Evolutionary conservation across 2,113 vertebrate genomes (phyloP), one percentile per base, ranked within the genome.

Genomic region (Nicator chloris): DNA sequence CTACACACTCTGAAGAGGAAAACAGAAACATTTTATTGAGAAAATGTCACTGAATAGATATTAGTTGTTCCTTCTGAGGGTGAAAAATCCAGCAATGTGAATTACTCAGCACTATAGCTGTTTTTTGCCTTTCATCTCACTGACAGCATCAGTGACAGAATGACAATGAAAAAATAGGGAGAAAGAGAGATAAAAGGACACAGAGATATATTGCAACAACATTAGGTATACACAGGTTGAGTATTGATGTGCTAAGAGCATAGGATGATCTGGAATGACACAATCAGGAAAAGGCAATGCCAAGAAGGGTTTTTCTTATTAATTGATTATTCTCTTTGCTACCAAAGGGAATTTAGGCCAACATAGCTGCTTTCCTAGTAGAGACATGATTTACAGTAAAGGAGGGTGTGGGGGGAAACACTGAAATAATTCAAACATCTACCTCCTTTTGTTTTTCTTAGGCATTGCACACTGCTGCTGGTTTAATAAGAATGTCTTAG

Each of bases 291-390:
- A 96, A 94, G 61, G 71, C n/a, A 93, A 61, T 64, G 68, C 37
- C 47, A 68, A 60, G 90, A 73, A 88, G 83, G 68, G 59, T n/a
- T 95, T 79, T 60, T 91, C 82, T 70, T 72, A 65, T 70, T 95
- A 89, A 92, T 82, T 72, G 24, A 92, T 83, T 95, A 93, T 92
- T 97, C 93, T 96, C 87, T 95, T 95, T 96, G 79, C 68, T 92
- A 91, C 68, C 64, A 75, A 22, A 90, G 22, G n/a, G 64, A 94
- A 94, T 92, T 94, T 70, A 95, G 90, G 75, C 86, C 70, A 78
- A n/a, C 56, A 82, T 51, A 61, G 20, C 51, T 84, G 53, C 91
- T 97, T 92, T 87, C 61, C 93, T 79, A 92, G 90, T 54, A 85
- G 56, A 95, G 68, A 86, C 17, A 31, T 26, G 27, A 86, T 65